These are phyloP conservation scores for Theretra japonica DNA, from an alignment of 2,888 invertebrate species.

Conservation along the genomic window DNA sequence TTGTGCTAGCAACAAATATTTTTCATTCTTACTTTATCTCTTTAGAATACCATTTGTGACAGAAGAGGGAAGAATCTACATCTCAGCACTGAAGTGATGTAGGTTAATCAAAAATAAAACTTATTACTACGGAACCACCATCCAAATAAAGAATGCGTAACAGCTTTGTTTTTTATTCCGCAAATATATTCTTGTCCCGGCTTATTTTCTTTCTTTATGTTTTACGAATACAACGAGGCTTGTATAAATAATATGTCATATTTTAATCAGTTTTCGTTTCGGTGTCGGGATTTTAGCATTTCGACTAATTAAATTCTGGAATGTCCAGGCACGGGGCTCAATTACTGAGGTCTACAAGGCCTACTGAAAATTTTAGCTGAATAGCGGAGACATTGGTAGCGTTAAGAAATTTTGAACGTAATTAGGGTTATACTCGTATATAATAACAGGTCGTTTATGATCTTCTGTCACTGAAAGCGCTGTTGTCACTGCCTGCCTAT, in stretches of 20 bases:
- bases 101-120: too few species aligned
- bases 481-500: too few species aligned
- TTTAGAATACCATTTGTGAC: too few species aligned
- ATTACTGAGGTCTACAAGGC: not conserved
- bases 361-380: not conserved
- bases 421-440: too few species aligned
- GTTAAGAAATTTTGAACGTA: not conserved
- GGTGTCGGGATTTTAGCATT: not conserved
- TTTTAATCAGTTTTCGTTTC: not conserved
- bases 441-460: too few species aligned
- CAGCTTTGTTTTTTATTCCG: not conserved
- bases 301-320: not conserved
- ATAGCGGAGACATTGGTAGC: not conserved
- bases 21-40: too few species aligned
- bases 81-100: too few species aligned
- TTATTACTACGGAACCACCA: not conserved
- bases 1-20: too few species aligned
- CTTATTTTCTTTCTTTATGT: not conserved
- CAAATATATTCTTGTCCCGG: not conserved
- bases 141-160: not conserved
- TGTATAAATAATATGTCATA: not conserved
- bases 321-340: not conserved
- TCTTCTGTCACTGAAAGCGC: too few species aligned
- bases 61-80: too few species aligned
- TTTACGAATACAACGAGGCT: not conserved